Base-by-base conservation (phyloP, 2,797 vertebrate genomes). In the Anguilla pacifica region DNA sequence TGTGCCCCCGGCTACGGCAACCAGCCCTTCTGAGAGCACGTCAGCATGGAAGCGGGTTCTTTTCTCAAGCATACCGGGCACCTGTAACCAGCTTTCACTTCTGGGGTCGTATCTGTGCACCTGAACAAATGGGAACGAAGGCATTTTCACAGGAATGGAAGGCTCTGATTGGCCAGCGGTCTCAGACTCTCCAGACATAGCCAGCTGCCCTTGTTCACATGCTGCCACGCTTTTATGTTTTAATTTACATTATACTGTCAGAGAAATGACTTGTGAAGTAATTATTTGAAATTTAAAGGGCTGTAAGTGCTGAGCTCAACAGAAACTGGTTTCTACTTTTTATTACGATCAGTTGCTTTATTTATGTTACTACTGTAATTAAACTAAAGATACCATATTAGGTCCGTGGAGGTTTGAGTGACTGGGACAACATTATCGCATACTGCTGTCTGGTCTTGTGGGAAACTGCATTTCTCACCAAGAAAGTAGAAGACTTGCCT, bases 91-190 rank as follows among this genome's bases (percentile, higher is more conserved):
- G 1, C 88, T 88, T 0, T 49, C 0, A 28, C 49, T 85, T 28
- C 91, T 81, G 4, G 92, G 92, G 39, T 95, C 90, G 22, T 94
- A 93, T 6, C 92, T 83, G 87, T 93, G 94, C 28, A 94, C 93
- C 93, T 95, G 67, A 49, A 51, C 46, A 74, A 13, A 43, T 39
- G 22, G 59, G 9, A 2, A 59, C 31, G 7, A 35, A 64, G 2
- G 7, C 3, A 13, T 7, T 51, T 25, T 82, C 9, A 10, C 22
- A 49, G 9, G 7, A 49, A 79, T 46, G 43, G n/a, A 19, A n/a
- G 39, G 79, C 74, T 79, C 35, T 43, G 6, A 43, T 79, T 79
- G 70, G n/a, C n/a, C 70, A 72, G 70, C 17, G 3, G 28, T 74
- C 28, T 74, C 70, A 35, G 31, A 39, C 28, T 0, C 28, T 74